Percentiles rank a stretch among this genome's conserved stretches.
Evolutionary conservation across 1,140 invertebrate genomes (phyloP).

Genomic region (Wiebesia pumilae): DNA sequence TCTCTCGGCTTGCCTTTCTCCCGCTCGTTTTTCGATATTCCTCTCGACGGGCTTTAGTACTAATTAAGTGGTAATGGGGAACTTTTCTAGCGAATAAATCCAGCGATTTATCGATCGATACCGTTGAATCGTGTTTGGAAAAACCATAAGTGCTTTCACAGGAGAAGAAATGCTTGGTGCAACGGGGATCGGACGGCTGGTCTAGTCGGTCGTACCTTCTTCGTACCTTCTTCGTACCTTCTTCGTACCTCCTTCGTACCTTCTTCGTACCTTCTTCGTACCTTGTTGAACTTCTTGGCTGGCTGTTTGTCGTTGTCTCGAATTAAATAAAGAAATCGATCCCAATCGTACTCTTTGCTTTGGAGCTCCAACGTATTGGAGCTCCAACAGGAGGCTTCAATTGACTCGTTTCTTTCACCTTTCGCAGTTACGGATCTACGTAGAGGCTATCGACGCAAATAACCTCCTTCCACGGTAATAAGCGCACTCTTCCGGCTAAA

Average conservation of each 20-base stretch:
- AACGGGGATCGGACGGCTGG: neutral
- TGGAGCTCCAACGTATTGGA: too few species aligned
- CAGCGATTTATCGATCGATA: conserved; percentile 14
- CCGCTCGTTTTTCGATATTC: conserved; percentile 29
- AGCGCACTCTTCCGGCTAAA: neutral
- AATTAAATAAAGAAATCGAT: neutral
- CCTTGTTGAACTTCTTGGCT: too few species aligned
- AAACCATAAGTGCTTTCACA: neutral
- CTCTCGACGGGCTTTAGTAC: neutral
- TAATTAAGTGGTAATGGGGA: conserved; percentile 47
- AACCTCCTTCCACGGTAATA: neutral
- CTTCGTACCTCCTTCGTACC: too few species aligned
- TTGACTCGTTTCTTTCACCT: neutral
- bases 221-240: too few species aligned
- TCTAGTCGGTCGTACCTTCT: too few species aligned
- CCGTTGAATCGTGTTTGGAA: conserved; percentile 4
- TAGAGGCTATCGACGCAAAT: conserved; percentile 2
- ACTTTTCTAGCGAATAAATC: too few species aligned
- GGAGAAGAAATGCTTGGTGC: neutral
- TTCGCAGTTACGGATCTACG: neutral
- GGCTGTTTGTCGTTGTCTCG: neutral
- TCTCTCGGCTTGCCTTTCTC: conserved; percentile 48
- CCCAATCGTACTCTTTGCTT: too few species aligned
- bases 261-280: too few species aligned
- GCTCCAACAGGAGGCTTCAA: neutral